Evolutionary conservation across 2,888 invertebrate genomes (phyloP), one percentile per base, ranked within the genome.

Genomic region (Acronicta leporina): DNA sequence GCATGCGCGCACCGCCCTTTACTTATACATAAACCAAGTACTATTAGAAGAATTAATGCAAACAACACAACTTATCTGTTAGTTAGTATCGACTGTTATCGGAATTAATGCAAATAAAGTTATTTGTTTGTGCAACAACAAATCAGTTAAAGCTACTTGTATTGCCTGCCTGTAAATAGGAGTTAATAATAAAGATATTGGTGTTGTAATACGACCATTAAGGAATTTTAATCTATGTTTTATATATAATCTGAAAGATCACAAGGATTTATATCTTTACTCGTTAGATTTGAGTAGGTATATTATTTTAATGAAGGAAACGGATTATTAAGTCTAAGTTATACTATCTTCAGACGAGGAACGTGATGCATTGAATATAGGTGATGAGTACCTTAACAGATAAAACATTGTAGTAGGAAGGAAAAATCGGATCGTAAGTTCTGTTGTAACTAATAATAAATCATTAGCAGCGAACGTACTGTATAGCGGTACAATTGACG

Each of bases 71-170:
- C n/a, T n/a, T 77, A 75, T 79, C 68, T 63, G 57, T 72, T 68
- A 67, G 61, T 20, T 20, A 73, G 50, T 73, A 69, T 68, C 65
- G 48, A 25, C 60, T 57, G 70, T 63, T 75, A 81, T 74, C 72
- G 63, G 66, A 59, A 75, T 76, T 62, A 80, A 78, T 77, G 77
- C 69, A 81, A 80, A 80, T 71, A 73, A 63, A 73, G 64, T 75
- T 75, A 78, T 78, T 79, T 73, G 68, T 76, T 82, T 73, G 63
- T 73, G 54, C 63, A 57, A 68, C 66, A 68, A 75, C 81, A 79
- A 81, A 83, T 82, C 79, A 79, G 70, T 73, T 54, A 77, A 58
- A 67, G 77, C 74, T 80, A 65, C 61, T 75, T 53, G 65, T 75
- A 73, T 75, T 79, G 45, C 65, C 50, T 40, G 11, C 63, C 30